These are phyloP conservation scores for Listronotus bonariensis DNA, from an alignment of 1,140 invertebrate species.

Conservation along the genomic window DNA sequence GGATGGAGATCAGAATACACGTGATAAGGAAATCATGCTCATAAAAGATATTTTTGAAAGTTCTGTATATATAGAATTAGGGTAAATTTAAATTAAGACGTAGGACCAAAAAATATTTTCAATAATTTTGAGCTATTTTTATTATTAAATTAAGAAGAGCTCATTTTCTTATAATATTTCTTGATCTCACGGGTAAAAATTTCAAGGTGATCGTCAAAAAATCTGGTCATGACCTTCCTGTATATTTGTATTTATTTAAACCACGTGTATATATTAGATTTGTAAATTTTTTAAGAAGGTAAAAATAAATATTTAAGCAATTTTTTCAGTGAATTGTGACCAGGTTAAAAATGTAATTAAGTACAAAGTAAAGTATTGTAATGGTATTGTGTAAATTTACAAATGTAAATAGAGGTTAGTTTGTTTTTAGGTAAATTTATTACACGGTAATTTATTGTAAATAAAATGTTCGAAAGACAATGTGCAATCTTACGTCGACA, in stretches of 20 bases:
- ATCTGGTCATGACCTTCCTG: slow-evolving; percentile 27
- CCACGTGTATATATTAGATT: slow-evolving; percentile 10
- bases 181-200: slow-evolving; percentile 10
- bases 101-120: slow-evolving; percentile 1
- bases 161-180: slow-evolving; percentile 2
- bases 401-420: slow-evolving; percentile 51
- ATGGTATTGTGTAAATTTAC: slow-evolving; percentile 15
- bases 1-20: slow-evolving; percentile 56
- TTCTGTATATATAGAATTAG: slow-evolving; percentile 19
- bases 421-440: slow-evolving; percentile 46
- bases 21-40: slow-evolving; percentile 47
- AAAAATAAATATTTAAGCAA: slow-evolving; percentile 5
- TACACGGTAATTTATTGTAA: slow-evolving; percentile 42
- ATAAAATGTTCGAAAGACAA: slow-evolving; percentile 45
- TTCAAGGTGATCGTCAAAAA: slow-evolving; percentile 24
- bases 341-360: slow-evolving; percentile 48
- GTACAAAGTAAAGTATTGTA: slow-evolving; percentile 50
- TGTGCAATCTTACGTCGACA: slow-evolving; percentile 49
- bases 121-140: background rate
- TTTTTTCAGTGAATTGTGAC: slow-evolving; percentile 29
- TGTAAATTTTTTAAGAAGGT: slow-evolving; percentile 10
- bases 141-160: background rate
- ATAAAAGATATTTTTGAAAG: background rate
- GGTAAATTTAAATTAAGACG: background rate
- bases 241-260: slow-evolving; percentile 28